Evolutionary conservation across 2,888 invertebrate genomes (phyloP).

Genomic region (Luffia ferchaultella): DNA sequence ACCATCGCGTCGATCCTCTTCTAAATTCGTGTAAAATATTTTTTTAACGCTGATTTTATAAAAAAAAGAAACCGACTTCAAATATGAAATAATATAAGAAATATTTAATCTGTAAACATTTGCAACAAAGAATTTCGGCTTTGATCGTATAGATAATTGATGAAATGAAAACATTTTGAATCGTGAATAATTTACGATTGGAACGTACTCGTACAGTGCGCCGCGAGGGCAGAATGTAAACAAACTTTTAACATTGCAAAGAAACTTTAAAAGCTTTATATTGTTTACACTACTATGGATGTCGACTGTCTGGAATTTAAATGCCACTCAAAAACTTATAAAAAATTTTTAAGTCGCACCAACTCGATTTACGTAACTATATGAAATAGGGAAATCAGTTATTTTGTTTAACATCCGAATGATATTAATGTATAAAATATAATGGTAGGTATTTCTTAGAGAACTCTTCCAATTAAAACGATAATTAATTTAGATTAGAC

Average conservation of each 20-base stretch:
- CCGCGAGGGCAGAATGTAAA: background rate
- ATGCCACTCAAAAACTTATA: no score
- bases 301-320: no score
- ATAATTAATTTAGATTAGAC: no score
- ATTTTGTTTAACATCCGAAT: no score
- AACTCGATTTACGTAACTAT: no score
- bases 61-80: background rate
- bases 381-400: no score
- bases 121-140: background rate
- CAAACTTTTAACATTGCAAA: background rate
- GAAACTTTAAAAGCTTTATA: background rate
- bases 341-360: no score
- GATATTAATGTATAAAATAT: no score
- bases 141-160: background rate
- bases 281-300: background rate
- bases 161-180: background rate
- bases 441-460: no score
- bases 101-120: background rate
- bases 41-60: background rate
- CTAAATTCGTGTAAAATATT: no score
- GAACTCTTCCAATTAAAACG: no score
- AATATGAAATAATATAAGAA: background rate
- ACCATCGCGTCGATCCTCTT: no score
- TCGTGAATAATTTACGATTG: background rate
- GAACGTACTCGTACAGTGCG: background rate